A percentile compares a stretch with the other conserved stretches of the same genome.
phyloP scores from a whole-genome alignment of 1,140 invertebrate genomes.

The Bombus polaris region DNA sequence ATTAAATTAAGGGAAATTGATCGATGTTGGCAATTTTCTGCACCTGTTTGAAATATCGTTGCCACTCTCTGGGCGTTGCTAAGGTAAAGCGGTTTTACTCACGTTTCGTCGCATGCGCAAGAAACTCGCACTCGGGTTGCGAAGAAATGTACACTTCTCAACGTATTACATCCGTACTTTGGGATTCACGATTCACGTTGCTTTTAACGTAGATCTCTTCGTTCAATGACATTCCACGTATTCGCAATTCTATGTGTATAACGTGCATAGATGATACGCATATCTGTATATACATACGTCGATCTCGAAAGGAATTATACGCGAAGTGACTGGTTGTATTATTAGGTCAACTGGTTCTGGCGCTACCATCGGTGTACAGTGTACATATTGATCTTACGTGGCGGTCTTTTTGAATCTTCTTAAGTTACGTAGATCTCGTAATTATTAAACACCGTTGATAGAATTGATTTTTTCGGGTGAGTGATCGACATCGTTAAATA shows the following conservation, averaged over 20 bases:
- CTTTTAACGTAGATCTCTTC: neutral
- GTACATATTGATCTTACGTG: slow-evolving; percentile 21
- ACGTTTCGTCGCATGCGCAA: slow-evolving; percentile 55
- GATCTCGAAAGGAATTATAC: neutral
- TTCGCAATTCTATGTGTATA: too few species aligned
- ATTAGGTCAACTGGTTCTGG: slow-evolving; percentile 27
- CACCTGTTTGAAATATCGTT: neutral
- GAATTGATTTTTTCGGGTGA: too few species aligned
- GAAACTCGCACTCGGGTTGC: neutral
- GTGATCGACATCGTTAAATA: too few species aligned
- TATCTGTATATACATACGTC: neutral
- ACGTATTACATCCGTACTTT: neutral
- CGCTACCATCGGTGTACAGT: slow-evolving; percentile 33
- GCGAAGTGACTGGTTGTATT: neutral
- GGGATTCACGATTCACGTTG: neutral
- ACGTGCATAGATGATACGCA: neutral
- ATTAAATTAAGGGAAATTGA: neutral
- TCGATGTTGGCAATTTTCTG: neutral
- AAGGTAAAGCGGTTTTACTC: slow-evolving; percentile 31
- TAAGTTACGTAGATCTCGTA: neutral
- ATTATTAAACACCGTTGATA: too few species aligned
- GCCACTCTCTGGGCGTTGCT: neutral
- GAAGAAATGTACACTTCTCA: neutral
- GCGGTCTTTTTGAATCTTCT: slow-evolving; percentile 57
- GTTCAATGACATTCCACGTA: too few species aligned